Percentiles rank a stretch among this genome's conserved stretches.
Evolutionary conservation across 2,888 invertebrate genomes (phyloP).

Genomic region (Noctua comes): DNA sequence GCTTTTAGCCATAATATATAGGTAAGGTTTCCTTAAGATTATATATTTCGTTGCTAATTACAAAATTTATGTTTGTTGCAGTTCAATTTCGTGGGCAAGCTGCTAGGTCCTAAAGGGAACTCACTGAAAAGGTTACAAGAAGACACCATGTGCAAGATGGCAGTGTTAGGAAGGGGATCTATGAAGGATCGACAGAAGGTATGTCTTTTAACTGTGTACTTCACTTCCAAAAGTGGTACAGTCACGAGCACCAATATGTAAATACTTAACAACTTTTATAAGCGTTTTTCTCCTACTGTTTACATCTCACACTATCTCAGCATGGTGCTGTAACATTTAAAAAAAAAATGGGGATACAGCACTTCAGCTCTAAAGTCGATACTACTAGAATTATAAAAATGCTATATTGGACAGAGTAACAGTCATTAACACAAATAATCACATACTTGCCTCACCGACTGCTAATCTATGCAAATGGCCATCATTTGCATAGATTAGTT

Average conservation of each 20-base stretch:
- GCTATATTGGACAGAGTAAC: not conserved
- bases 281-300: too few relatives aligned
- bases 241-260: too few relatives aligned
- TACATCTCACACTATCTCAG: too few relatives aligned
- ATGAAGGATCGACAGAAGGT: conserved; percentile 98
- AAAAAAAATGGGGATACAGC: too few relatives aligned
- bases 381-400: not conserved
- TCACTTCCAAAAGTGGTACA: too few relatives aligned
- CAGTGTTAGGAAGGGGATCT: conserved; percentile 97
- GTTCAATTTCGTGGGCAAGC: conserved; percentile 99
- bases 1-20: too few relatives aligned
- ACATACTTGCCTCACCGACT: not conserved
- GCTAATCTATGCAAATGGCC: too few relatives aligned
- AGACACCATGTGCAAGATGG: conserved; percentile 99
- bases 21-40: not conserved
- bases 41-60: not conserved
- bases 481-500: too few relatives aligned
- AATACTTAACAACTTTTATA: too few relatives aligned
- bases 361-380: too few relatives aligned
- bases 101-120: conserved; percentile 98
- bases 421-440: not conserved
- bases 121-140: conserved; percentile 97
- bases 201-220: conserved; percentile 5
- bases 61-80: conserved; percentile 85
- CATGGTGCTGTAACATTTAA: too few relatives aligned